phyloP scores from a whole-genome alignment of 2,797 vertebrate species.

The Phyllotis vaccarum region DNA sequence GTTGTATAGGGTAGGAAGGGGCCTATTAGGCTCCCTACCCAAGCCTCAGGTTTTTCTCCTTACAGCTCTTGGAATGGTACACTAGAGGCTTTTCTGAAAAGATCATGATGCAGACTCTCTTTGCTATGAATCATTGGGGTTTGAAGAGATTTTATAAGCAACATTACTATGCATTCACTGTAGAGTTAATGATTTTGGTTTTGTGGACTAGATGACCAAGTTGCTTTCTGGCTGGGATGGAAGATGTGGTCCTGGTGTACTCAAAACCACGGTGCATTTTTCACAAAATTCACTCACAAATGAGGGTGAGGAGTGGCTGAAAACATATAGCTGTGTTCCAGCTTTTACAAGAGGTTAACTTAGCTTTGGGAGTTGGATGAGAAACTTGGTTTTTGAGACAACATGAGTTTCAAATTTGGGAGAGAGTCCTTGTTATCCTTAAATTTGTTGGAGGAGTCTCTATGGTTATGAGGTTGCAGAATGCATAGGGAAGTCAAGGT shows the following conservation, averaged over 20 bases:
- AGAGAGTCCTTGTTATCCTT: constrained; percentile 34
- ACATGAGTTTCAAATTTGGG: constrained; percentile 19
- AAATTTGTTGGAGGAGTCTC: neutral
- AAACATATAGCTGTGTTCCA: neutral
- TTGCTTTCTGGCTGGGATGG: neutral
- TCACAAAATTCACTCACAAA: constrained; percentile 41
- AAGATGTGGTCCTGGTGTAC: neutral
- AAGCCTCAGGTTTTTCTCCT: neutral
- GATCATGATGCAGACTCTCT: neutral
- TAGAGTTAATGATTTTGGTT: neutral
- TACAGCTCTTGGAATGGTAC: neutral
- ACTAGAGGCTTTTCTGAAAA: neutral
- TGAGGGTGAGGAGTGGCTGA: neutral
- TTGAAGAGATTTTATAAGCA: neutral
- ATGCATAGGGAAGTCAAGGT: constrained; percentile 28
- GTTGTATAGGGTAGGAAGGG: neutral
- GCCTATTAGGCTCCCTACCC: neutral
- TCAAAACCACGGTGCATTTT: constrained; percentile 12
- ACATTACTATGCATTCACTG: neutral
- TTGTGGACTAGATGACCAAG: neutral
- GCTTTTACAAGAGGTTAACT: neutral
- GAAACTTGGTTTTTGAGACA: constrained; percentile 23
- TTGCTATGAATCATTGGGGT: neutral
- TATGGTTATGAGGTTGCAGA: constrained; percentile 1
- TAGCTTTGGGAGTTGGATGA: constrained; percentile 28